Evolutionary conservation across 2,797 vertebrate genomes (phyloP).

Genomic region (Graptemys geographica): DNA sequence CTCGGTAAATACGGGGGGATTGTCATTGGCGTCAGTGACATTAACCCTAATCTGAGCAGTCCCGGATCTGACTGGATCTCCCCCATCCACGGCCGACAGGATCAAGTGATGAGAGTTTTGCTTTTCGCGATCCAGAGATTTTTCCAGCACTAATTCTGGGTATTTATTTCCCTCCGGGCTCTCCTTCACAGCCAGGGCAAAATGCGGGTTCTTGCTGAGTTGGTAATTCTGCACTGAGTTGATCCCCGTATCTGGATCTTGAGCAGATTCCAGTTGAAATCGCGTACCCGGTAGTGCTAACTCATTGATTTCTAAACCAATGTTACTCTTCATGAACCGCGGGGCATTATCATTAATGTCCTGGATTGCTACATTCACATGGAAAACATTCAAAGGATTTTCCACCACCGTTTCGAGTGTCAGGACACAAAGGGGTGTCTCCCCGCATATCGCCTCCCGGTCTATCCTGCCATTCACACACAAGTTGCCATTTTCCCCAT

Average conservation of each 20-base stretch:
- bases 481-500: conserved; percentile 80
- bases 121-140: conserved; percentile 75
- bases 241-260: conserved; percentile 72
- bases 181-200: conserved; percentile 60
- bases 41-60: conserved; percentile 49
- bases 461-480: conserved; percentile 80
- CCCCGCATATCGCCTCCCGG: conserved; percentile 79
- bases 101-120: conserved; percentile 58
- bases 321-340: conserved; percentile 38
- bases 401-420: conserved; percentile 86
- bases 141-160: conserved; percentile 71
- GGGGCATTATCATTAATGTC: conserved; percentile 84
- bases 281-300: conserved; percentile 55
- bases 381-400: conserved; percentile 86
- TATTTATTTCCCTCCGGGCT: conserved; percentile 51
- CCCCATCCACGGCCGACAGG: conserved; percentile 77
- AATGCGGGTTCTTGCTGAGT: conserved; percentile 65
- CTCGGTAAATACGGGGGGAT: background rate
- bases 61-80: conserved; percentile 66
- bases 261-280: conserved; percentile 72
- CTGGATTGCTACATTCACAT: conserved; percentile 77
- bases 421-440: conserved; percentile 80
- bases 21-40: conserved; percentile 77
- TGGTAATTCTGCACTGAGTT: conserved; percentile 79
- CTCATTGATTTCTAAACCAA: conserved; percentile 78